Evolutionary conservation across 1,140 invertebrate species (phyloP).

Genomic region (Lethrus apterus): DNA sequence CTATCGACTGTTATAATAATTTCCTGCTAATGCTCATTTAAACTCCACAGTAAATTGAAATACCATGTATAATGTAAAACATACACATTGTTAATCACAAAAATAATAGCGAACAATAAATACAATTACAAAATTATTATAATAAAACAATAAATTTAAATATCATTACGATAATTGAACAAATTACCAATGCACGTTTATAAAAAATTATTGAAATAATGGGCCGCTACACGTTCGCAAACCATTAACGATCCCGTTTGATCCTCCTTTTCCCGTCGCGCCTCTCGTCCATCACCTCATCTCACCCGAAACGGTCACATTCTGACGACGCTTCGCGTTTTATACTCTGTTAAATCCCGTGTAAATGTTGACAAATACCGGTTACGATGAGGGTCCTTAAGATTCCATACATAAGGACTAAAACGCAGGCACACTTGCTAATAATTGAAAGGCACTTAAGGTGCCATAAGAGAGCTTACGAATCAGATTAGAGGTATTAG

Average conservation of each 20-base stretch:
- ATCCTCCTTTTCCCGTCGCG: neutral
- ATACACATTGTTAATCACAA: too few relatives aligned
- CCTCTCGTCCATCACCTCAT: neutral
- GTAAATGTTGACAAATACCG: constrained; percentile 30
- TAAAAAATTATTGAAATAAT: neutral
- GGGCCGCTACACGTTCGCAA: neutral
- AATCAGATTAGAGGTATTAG: constrained; percentile 22
- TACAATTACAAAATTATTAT: constrained; percentile 12
- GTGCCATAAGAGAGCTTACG: constrained; percentile 26
- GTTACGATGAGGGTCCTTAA: neutral
- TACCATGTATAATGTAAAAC: too few relatives aligned
- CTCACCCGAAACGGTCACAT: constrained; percentile 1
- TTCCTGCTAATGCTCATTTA: too few relatives aligned
- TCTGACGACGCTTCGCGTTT: constrained; percentile 14
- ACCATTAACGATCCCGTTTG: neutral
- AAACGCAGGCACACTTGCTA: constrained; percentile 18
- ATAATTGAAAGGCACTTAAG: constrained; percentile 30
- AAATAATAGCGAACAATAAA: constrained; percentile 8
- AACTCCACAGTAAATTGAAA: too few relatives aligned
- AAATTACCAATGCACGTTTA: neutral
- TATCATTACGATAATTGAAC: constrained; percentile 5
- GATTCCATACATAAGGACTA: constrained; percentile 3
- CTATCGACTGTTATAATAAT: too few relatives aligned
- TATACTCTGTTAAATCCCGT: constrained; percentile 21
- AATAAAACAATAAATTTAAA: constrained; percentile 5